Evolutionary conservation across 2,888 invertebrate genomes (phyloP).

Genomic region (Hirtodrosophila histrioides): DNA sequence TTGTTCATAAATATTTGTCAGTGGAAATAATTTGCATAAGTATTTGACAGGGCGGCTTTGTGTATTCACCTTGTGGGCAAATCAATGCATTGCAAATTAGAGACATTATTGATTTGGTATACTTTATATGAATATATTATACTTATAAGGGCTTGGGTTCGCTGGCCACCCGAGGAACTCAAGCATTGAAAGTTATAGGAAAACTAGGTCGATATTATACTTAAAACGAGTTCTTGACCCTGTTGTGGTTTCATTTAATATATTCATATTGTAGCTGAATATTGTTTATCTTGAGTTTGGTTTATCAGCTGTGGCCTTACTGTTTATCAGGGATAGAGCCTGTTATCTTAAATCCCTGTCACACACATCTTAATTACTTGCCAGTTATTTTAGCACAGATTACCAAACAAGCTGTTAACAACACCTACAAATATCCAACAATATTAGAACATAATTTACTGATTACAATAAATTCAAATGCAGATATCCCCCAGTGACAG

Average conservation of each 20-base stretch:
- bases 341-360: slow-evolving; percentile 36
- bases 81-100: neutral
- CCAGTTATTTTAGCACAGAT: slow-evolving; percentile 14
- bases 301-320: slow-evolving; percentile 11
- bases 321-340: slow-evolving; percentile 18
- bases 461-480: slow-evolving; percentile 29
- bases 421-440: slow-evolving; percentile 17
- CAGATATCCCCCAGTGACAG: neutral
- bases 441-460: slow-evolving; percentile 30
- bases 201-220: slow-evolving; percentile 17
- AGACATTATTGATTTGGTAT: slow-evolving; percentile 1
- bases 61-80: slow-evolving; percentile 7
- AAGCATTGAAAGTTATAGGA: slow-evolving; percentile 1
- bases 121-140: no score
- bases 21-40: slow-evolving; percentile 22
- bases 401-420: slow-evolving; percentile 45
- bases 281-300: neutral
- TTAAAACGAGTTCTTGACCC: slow-evolving; percentile 2
- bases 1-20: slow-evolving; percentile 17
- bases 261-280: neutral
- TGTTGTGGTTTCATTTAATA: no score
- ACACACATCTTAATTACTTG: slow-evolving; percentile 42
- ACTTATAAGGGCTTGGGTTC: neutral
- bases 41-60: neutral
- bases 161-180: neutral